Evolutionary conservation across 2,113 vertebrate species (phyloP), one percentile per base, ranked within the genome.

Genomic region (Aspidoscelis tigris): DNA sequence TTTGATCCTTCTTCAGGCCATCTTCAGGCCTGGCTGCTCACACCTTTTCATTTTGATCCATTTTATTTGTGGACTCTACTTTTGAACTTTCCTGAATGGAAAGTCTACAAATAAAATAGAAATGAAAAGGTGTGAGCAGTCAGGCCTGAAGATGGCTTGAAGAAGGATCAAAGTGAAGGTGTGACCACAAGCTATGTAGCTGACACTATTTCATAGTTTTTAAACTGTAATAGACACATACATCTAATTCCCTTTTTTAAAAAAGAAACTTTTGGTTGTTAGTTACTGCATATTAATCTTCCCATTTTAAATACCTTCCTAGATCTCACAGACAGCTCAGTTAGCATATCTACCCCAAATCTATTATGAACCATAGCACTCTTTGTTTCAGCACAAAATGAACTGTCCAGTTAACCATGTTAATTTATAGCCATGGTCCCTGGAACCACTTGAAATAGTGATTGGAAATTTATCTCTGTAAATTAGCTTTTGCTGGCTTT

Each of bases 361-460:
- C 87, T 84, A 66, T 86, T 78, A 91, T 50, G 43, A 82, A 68
- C 41, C 43, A 5, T 5, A 14, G 75, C 55, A 81, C 66, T 61
- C 5, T 65, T 87, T 86, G n/a, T 90, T 91, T 88, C 89, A 82
- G 80, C 7, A 69, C 43, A 80, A 89, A 71, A 81, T 58, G 41
- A 74, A 70, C 33, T 89, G 43, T 68, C 76, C 78, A 76, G 0
- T 0, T 7, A 2, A 82, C 33, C 75, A 78, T 87, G 24, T 80
- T 86, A 83, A 86, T 74, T 89, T 88, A 69, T 33, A 80, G n/a
- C 68, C 58, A 58, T 14, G 12, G n/a, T 61, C 47, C 66, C 64
- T 58, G 83, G 47, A 86, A 76, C 84, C 83, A 87, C 16, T 5
- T 84, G 22, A 50, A n/a, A 33, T 26, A 84, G 58, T 39, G 24